phyloP scores from a whole-genome alignment of 1,140 invertebrate genomes.

The Heliconius nattereri region DNA sequence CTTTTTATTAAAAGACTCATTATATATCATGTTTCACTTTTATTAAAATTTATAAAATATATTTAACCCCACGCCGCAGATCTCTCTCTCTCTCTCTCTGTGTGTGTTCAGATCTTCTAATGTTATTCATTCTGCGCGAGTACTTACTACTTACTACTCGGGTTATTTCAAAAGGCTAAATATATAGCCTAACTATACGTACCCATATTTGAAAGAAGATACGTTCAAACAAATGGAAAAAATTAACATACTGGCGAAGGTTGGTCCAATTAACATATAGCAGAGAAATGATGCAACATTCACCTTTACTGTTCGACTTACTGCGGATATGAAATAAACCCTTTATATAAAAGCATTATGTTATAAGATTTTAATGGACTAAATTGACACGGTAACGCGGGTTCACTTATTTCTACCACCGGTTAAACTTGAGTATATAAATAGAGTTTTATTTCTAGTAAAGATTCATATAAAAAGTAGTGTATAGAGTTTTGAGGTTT shows the following conservation, averaged over 20 bases:
- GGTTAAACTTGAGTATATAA: neutral
- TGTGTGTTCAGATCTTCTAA: no score
- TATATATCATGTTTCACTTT: no score
- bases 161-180: neutral
- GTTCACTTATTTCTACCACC: neutral
- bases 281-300: constrained; percentile 31
- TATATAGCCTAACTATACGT: neutral
- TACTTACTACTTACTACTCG: neutral
- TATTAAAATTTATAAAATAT: no score
- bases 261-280: constrained; percentile 27
- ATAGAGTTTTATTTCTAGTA: no score
- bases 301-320: constrained; percentile 18
- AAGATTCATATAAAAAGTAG: no score
- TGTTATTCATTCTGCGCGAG: neutral
- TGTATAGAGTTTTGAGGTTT: no score
- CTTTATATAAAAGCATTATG: constrained; percentile 4
- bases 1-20: no score
- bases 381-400: neutral
- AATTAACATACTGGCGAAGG: constrained; percentile 25
- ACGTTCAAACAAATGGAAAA: constrained; percentile 20
- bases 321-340: constrained; percentile 10
- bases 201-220: constrained; percentile 13
- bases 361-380: constrained; percentile 1
- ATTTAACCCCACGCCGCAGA: no score
- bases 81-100: no score